phyloP scores from a whole-genome alignment of 2,888 invertebrate species.

The Sclerodermus sp. region DNA sequence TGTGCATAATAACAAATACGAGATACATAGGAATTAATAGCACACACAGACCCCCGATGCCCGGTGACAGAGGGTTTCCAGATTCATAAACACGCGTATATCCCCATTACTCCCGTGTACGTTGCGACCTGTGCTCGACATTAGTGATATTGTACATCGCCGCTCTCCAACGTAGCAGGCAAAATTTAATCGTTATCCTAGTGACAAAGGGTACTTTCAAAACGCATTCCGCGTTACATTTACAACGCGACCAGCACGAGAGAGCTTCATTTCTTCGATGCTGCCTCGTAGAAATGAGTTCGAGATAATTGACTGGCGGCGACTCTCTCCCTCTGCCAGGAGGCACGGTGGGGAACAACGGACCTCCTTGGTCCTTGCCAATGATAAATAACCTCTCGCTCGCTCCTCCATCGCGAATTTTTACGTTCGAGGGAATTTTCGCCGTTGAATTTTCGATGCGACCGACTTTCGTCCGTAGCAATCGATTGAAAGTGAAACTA shows the following conservation, averaged over 20 bases:
- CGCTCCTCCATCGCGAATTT: too few species aligned
- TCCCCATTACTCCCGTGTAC: slow-evolving; percentile 26
- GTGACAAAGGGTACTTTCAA: slow-evolving; percentile 32
- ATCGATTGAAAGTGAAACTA: too few species aligned
- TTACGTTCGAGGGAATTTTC: too few species aligned
- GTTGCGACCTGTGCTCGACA: slow-evolving; percentile 27
- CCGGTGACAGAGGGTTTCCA: background rate
- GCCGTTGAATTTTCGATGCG: too few species aligned
- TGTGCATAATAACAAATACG: background rate
- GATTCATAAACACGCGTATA: background rate
- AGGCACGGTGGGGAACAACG: too few species aligned
- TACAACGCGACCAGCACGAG: slow-evolving; percentile 10
- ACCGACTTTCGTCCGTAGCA: too few species aligned
- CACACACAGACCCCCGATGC: background rate
- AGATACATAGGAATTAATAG: background rate
- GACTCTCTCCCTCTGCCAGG: too few species aligned
- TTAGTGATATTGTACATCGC: slow-evolving; percentile 31
- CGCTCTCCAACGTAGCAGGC: slow-evolving; percentile 13
- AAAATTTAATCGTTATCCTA: slow-evolving; percentile 35
- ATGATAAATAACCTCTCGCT: too few species aligned
- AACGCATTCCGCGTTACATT: slow-evolving; percentile 31
- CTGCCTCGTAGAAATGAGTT: too few species aligned
- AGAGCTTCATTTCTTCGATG: too few species aligned
- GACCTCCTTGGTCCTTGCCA: too few species aligned
- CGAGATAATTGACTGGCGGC: too few species aligned